Conservation (phyloP, 2,888 invertebrate genomes). For the Eueremaeus valkanovi region DNA sequence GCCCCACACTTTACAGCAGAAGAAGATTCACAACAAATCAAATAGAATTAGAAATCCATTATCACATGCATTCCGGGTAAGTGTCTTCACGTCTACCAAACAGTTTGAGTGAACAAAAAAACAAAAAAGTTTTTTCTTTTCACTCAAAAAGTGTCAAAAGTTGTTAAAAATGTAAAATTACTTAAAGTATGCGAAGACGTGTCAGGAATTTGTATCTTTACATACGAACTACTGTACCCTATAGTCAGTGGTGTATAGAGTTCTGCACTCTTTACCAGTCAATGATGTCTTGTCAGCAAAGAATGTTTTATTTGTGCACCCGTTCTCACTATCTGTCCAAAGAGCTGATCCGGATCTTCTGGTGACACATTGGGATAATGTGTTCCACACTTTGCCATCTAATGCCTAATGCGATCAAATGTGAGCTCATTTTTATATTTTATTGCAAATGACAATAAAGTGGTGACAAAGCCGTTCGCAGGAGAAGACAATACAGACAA, state of each 20-base stretch:
- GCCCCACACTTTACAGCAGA: neutral
- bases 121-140: neutral
- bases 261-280: too few species aligned
- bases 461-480: conserved; percentile 4
- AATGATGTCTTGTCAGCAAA: neutral
- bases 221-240: too few species aligned
- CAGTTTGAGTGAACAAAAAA: neutral
- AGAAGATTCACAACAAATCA: neutral
- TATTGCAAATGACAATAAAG: conserved; percentile 19
- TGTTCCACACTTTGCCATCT: too few species aligned
- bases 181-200: conserved; percentile 20
- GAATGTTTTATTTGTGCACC: too few species aligned
- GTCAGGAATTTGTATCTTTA: neutral
- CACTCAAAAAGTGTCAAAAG: neutral
- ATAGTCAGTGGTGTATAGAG: too few species aligned
- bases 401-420: conserved; percentile 6
- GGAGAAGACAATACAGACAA: too few species aligned
- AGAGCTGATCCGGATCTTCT: too few species aligned
- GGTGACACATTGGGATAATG: too few species aligned
- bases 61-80: neutral
- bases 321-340: too few species aligned
- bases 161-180: conserved; percentile 14
- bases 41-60: conserved; percentile 21
- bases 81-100: neutral
- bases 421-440: neutral